phyloP scores from a whole-genome alignment of 2,888 invertebrate species.

The Liopterus haemorrhoidalis region DNA sequence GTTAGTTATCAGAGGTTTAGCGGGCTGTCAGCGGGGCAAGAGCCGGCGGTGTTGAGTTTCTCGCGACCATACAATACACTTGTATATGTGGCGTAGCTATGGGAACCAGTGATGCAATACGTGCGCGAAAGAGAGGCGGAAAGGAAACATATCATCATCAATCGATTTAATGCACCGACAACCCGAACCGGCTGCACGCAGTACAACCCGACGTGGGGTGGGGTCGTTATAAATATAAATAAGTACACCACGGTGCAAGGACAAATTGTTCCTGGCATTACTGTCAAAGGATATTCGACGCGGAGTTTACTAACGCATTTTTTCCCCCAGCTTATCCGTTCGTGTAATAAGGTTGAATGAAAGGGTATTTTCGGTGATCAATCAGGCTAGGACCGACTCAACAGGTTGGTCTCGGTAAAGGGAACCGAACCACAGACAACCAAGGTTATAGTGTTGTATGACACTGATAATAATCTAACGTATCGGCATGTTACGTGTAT shows the following conservation, averaged over 20 bases:
- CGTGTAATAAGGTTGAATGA: background rate
- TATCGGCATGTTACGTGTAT: background rate
- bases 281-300: background rate
- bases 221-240: constrained; percentile 15
- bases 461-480: background rate
- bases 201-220: constrained; percentile 6
- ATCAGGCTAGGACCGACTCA: constrained; percentile 10
- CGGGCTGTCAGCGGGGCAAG: no score
- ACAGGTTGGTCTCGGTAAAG: constrained; percentile 19
- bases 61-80: no score
- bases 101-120: constrained; percentile 21
- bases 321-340: background rate
- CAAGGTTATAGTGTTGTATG: constrained; percentile 10
- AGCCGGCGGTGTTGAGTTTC: no score
- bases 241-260: constrained; percentile 8
- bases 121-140: constrained; percentile 14
- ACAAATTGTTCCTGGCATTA: background rate
- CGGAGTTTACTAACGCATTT: background rate
- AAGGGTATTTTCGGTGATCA: background rate
- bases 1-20: constrained; percentile 1
- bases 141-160: constrained; percentile 20
- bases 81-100: constrained; percentile 14
- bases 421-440: constrained; percentile 1
- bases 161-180: constrained; percentile 19
- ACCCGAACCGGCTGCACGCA: background rate